These are phyloP conservation scores for Liasis olivaceus DNA, from an alignment of 2,797 vertebrate genomes.

Conservation along the genomic window DNA sequence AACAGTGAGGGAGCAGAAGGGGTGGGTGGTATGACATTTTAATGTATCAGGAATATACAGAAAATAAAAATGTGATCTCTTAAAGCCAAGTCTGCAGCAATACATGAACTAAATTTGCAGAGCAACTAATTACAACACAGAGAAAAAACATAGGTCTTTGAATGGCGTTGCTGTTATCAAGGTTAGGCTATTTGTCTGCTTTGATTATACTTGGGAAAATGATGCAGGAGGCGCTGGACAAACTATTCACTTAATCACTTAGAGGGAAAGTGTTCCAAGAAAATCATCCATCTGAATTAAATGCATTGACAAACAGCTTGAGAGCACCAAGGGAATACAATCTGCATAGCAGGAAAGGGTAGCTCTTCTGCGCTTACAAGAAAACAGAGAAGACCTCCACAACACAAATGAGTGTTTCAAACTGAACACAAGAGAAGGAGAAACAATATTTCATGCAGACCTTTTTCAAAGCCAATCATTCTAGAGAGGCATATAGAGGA, in stretches of 20 bases:
- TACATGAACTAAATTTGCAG: neutral
- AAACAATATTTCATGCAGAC: neutral
- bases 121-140: neutral
- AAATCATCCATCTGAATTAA: slow-evolving; percentile 21
- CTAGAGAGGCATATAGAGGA: neutral
- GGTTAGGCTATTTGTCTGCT: slow-evolving; percentile 3
- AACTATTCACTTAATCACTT: neutral
- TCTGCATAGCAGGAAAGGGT: neutral
- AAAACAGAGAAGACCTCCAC: accelerated
- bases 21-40: neutral
- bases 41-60: neutral
- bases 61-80: neutral
- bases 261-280: neutral
- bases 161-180: neutral
- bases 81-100: neutral
- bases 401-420: slow-evolving; percentile 25
- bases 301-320: neutral
- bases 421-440: neutral
- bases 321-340: neutral
- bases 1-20: neutral
- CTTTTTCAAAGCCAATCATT: neutral
- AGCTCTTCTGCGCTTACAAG: neutral
- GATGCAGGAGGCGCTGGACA: neutral
- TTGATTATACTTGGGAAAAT: neutral
- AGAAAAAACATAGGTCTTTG: neutral